A percentile compares a stretch with the other conserved stretches of the same genome.
Conservation (phyloP, 2,888 invertebrate genomes). For the Amiota communis region DNA sequence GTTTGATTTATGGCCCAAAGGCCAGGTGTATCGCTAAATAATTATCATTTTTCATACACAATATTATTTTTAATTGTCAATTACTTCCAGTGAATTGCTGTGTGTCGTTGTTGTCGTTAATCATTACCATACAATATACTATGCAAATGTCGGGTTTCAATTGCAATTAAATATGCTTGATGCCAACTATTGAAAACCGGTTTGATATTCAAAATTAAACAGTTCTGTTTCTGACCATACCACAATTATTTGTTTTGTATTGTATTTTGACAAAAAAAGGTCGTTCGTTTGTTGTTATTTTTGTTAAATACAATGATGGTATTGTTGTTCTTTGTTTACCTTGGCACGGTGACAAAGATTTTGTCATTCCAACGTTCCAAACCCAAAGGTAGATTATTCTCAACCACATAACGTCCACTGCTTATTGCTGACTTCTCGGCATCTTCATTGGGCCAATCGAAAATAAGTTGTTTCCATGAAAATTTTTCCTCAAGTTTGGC, state of each 20-base stretch:
- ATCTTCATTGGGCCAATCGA: slow-evolving; percentile 78
- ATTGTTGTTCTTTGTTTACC: slow-evolving; percentile 69
- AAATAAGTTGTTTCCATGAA: slow-evolving; percentile 81
- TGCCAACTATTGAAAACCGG: slow-evolving; percentile 17
- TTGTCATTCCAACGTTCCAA: slow-evolving; percentile 82
- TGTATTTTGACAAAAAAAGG: neutral
- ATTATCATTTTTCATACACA: neutral
- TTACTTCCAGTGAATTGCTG: neutral
- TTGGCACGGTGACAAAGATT: slow-evolving; percentile 81
- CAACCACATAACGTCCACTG: slow-evolving; percentile 77
- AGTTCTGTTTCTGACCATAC: neutral
- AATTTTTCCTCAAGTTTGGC: slow-evolving; percentile 78
- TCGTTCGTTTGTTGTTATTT: neutral
- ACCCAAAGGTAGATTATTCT: slow-evolving; percentile 82
- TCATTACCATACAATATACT: neutral
- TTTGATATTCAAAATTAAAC: slow-evolving; percentile 19
- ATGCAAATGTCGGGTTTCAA: neutral
- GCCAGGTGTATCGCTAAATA: neutral
- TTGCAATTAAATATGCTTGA: neutral
- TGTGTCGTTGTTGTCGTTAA: neutral
- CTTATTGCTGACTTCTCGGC: slow-evolving; percentile 78
- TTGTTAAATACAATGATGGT: neutral
- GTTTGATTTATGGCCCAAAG: neutral
- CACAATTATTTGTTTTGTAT: neutral
- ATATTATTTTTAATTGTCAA: neutral